A percentile compares a stretch with the other conserved stretches of the same genome.
Evolutionary conservation across 2,888 invertebrate species (phyloP).

Genomic region (Pheosia gnoma): DNA sequence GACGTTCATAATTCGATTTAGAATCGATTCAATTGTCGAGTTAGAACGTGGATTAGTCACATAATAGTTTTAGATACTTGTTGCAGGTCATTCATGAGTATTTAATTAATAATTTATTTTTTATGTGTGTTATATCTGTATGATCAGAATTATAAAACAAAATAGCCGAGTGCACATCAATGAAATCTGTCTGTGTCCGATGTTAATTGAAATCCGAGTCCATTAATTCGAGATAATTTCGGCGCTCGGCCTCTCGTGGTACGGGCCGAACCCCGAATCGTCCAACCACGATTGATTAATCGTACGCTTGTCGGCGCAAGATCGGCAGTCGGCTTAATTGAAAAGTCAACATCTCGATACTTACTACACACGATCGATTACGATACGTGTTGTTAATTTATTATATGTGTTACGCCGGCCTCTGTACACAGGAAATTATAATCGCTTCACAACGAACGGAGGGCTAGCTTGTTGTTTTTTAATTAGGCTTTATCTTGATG

Average conservation of each 20-base stretch:
- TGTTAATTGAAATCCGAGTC: slow-evolving; percentile 13
- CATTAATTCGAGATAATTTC: slow-evolving; percentile 45
- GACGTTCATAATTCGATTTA: background rate
- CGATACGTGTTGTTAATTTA: slow-evolving; percentile 63
- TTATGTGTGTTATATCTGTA: background rate
- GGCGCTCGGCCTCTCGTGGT: slow-evolving; percentile 36
- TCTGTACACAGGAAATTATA: slow-evolving; percentile 27
- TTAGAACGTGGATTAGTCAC: too few species aligned
- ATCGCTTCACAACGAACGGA: slow-evolving; percentile 23
- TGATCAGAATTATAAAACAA: background rate
- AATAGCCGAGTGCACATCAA: background rate
- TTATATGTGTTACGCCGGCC: slow-evolving; percentile 52
- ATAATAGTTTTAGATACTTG: too few species aligned
- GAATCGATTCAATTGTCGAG: slow-evolving; percentile 3
- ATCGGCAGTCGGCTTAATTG: slow-evolving; percentile 76
- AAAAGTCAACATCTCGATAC: slow-evolving; percentile 80
- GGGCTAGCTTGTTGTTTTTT: slow-evolving; percentile 35
- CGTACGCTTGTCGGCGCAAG: slow-evolving; percentile 61
- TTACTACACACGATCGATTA: slow-evolving; percentile 65
- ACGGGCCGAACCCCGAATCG: slow-evolving; percentile 28
- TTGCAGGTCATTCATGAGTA: too few species aligned
- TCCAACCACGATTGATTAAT: slow-evolving; percentile 65
- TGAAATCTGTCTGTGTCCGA: background rate
- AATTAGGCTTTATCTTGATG: slow-evolving; percentile 37
- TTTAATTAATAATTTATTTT: too few species aligned